phyloP scores from a whole-genome alignment of 2,888 invertebrate genomes.

The Dasysyrphus albostriatus region DNA sequence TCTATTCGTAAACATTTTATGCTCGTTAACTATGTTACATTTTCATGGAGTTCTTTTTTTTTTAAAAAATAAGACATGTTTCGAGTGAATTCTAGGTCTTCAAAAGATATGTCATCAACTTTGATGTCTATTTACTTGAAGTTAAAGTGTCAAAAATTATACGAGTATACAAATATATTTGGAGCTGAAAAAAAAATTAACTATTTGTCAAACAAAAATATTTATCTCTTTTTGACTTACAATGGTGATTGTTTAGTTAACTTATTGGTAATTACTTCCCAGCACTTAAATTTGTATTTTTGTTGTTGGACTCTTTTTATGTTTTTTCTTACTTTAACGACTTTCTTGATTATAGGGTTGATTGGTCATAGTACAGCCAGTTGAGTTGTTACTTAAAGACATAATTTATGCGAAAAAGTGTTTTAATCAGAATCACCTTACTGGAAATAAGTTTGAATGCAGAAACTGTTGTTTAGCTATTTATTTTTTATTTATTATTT shows the following conservation, averaged over 20 bases:
- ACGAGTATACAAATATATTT: slow-evolving; percentile 15
- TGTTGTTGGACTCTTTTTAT: not conserved
- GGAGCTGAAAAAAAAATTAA: slow-evolving; percentile 30
- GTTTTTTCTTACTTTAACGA: slow-evolving; percentile 27
- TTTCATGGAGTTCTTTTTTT: not conserved
- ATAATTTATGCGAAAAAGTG: too few relatives aligned
- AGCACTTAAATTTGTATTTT: not conserved
- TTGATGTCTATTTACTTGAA: not conserved
- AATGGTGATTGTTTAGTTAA: slow-evolving; percentile 11
- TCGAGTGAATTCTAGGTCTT: not conserved
- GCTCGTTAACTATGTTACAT: not conserved
- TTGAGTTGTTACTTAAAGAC: not conserved
- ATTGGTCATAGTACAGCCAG: slow-evolving; percentile 8
- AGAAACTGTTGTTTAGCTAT: too few relatives aligned
- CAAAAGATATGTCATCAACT: slow-evolving; percentile 1
- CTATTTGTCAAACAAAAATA: slow-evolving; percentile 52
- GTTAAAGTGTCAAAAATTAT: slow-evolving; percentile 43
- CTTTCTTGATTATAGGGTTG: slow-evolving; percentile 10
- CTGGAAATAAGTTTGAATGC: too few relatives aligned
- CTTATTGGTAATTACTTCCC: slow-evolving; percentile 39
- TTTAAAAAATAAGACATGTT: not conserved
- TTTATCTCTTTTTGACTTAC: slow-evolving; percentile 8
- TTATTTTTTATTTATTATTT: too few relatives aligned
- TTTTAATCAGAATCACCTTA: too few relatives aligned
- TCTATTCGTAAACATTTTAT: slow-evolving; percentile 33